phyloP scores from a whole-genome alignment of 2,113 vertebrate genomes.

The Phrynosoma blainvillii region DNA sequence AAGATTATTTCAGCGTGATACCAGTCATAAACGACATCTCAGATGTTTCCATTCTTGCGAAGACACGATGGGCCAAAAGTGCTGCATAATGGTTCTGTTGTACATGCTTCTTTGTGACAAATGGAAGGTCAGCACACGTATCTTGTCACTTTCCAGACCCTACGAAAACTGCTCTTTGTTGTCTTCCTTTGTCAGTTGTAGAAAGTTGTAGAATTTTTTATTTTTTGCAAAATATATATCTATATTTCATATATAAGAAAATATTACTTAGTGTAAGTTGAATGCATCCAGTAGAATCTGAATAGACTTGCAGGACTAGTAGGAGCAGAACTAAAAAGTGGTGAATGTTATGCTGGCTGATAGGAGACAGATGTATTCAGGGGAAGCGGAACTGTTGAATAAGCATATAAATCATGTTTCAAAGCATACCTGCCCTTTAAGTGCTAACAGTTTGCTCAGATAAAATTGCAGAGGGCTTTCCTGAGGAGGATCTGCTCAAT shows the following conservation, averaged over 20 bases:
- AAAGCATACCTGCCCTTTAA: background rate
- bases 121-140: background rate
- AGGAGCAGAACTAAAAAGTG: background rate
- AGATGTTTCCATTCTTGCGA: background rate
- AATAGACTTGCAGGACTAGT: background rate
- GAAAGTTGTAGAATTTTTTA: background rate
- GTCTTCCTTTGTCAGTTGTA: background rate
- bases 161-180: too few relatives aligned
- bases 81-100: background rate
- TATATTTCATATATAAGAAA: too few relatives aligned
- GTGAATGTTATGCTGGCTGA: background rate
- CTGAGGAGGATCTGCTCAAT: background rate
- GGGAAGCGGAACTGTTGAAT: constrained; percentile 6
- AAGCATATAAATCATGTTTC: constrained; percentile 4
- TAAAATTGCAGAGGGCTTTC: background rate
- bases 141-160: background rate
- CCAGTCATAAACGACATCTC: background rate
- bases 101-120: background rate
- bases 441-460: fast-evolving
- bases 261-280: background rate
- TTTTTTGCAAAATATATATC: too few relatives aligned
- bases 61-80: background rate
- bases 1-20: background rate
- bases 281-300: too few relatives aligned
- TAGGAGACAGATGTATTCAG: background rate